Conservation (phyloP, 2,888 invertebrate genomes). For the Drosophila fungiperda region DNA sequence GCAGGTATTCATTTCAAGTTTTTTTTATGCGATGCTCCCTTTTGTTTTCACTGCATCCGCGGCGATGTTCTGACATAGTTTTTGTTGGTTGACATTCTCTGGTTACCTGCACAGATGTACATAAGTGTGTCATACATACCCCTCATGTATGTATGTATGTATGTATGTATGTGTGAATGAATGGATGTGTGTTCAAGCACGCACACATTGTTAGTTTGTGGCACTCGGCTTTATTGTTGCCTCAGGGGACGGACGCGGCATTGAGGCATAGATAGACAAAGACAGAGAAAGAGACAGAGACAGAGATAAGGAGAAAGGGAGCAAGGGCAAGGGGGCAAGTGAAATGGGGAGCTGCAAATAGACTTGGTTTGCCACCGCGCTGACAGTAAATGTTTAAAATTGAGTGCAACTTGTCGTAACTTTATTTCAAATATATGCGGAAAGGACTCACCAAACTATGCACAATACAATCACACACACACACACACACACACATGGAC, state of each 20-base stretch:
- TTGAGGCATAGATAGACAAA: background rate
- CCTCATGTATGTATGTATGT: background rate
- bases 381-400: constrained; percentile 81
- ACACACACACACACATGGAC: constrained; percentile 13
- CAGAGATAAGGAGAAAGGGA: accelerated
- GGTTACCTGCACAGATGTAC: constrained; percentile 6
- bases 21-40: constrained; percentile 71
- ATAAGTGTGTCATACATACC: background rate
- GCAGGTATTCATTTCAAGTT: constrained; percentile 77
- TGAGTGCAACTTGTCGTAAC: constrained; percentile 81
- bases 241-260: constrained; percentile 1
- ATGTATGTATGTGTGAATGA: background rate
- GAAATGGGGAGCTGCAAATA: background rate
- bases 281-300: background rate
- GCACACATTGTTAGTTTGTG: constrained; percentile 1
- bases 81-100: constrained; percentile 49
- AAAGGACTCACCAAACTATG: constrained; percentile 78
- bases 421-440: constrained; percentile 79
- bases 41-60: constrained; percentile 61
- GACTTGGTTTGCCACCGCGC: constrained; percentile 62
- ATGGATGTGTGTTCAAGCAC: background rate
- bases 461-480: constrained; percentile 49
- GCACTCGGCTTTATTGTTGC: constrained; percentile 13
- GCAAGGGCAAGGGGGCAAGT: background rate
- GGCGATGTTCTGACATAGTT: constrained; percentile 58